Percentiles rank a stretch among this genome's conserved stretches.
phyloP scores from a whole-genome alignment of 2,888 invertebrate genomes.

The Cataglyphis albicans region DNA sequence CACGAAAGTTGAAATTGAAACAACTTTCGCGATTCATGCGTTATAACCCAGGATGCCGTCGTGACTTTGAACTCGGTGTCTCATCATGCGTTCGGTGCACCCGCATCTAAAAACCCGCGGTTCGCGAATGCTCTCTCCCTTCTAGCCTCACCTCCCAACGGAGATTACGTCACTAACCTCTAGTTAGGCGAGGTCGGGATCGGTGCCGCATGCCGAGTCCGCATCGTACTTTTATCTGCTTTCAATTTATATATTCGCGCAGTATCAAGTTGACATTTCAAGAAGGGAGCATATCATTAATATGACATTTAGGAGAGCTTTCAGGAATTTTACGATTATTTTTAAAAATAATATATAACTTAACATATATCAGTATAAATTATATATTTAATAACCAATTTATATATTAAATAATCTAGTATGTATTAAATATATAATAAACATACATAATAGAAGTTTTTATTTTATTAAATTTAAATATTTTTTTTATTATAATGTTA shows the following conservation, averaged over 20 bases:
- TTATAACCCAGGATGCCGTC: constrained; percentile 52
- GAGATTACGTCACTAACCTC: constrained; percentile 78
- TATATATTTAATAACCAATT: not conserved
- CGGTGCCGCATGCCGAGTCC: constrained; percentile 60
- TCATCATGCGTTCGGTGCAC: constrained; percentile 62
- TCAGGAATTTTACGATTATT: not conserved
- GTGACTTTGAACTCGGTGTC: constrained; percentile 57
- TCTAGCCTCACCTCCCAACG: constrained; percentile 50
- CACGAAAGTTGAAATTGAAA: not conserved
- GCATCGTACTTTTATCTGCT: constrained; percentile 56
- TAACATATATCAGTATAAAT: not conserved
- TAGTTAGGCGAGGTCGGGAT: constrained; percentile 78
- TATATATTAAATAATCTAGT: not conserved
- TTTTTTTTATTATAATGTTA: not conserved
- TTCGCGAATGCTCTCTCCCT: constrained; percentile 58
- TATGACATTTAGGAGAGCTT: not conserved
- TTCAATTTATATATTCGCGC: constrained; percentile 38
- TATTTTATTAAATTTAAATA: not conserved
- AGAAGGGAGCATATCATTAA: not conserved
- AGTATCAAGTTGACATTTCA: not conserved
- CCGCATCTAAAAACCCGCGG: constrained; percentile 69
- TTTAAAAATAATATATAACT: not conserved
- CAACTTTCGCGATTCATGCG: not conserved
- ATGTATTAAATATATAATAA: not conserved
- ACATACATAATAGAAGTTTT: not conserved